Conservation (phyloP, 2,113 vertebrate genomes). For the Genyomyrus donnyi region DNA sequence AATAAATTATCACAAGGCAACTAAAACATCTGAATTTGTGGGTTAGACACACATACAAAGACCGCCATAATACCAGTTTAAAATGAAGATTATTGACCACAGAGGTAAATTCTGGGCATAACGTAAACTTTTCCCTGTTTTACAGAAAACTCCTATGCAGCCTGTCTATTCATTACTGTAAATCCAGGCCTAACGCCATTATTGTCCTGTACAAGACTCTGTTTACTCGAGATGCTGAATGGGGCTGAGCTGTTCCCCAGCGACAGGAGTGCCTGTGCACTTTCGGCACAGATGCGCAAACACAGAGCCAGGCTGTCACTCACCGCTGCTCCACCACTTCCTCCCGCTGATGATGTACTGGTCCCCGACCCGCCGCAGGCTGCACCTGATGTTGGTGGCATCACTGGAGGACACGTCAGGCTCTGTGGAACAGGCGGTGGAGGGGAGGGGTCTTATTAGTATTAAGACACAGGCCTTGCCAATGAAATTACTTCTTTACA, state of each 20-base stretch:
- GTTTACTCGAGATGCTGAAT: background rate
- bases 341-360: slow-evolving; percentile 75
- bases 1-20: background rate
- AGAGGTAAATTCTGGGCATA: background rate
- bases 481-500: background rate
- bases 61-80: background rate
- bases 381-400: slow-evolving; percentile 83
- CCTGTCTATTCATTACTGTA: background rate
- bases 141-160: background rate
- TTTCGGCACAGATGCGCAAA: background rate
- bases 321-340: slow-evolving; percentile 95
- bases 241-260: background rate
- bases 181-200: fast-evolving
- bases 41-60: background rate
- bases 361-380: slow-evolving; percentile 58
- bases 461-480: background rate
- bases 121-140: background rate
- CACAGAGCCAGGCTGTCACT: slow-evolving; percentile 38
- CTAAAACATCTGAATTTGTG: background rate
- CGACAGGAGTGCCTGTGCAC: background rate
- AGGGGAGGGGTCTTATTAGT: background rate
- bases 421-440: slow-evolving; percentile 51
- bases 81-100: background rate
- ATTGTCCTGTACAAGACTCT: background rate
- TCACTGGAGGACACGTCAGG: slow-evolving; percentile 88